phyloP scores from a whole-genome alignment of 2,797 vertebrate species.

The Lagocephalus sceleratus region DNA sequence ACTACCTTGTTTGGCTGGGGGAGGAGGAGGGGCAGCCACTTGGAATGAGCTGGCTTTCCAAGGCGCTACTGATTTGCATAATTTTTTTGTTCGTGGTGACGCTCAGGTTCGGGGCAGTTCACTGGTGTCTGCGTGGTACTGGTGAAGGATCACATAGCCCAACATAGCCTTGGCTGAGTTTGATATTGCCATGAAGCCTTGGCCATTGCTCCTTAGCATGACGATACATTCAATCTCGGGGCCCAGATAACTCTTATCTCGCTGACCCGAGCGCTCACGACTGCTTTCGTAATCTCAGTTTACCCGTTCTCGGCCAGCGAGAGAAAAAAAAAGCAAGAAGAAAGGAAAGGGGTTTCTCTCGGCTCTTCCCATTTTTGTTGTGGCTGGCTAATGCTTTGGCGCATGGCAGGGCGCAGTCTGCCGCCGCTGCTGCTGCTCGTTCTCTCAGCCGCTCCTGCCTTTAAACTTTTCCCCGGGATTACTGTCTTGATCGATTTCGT shows the following conservation, averaged over 20 bases:
- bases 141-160: slow-evolving; percentile 74
- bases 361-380: slow-evolving; percentile 73
- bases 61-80: slow-evolving; percentile 92
- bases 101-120: slow-evolving; percentile 85
- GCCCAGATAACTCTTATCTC: slow-evolving; percentile 80
- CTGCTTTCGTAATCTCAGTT: slow-evolving; percentile 78
- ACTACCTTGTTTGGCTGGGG: slow-evolving; percentile 60
- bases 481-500: slow-evolving; percentile 81
- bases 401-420: slow-evolving; percentile 65
- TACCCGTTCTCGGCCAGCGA: slow-evolving; percentile 75
- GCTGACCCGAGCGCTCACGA: slow-evolving; percentile 70
- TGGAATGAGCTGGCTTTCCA: slow-evolving; percentile 73
- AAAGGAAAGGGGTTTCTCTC: slow-evolving; percentile 62
- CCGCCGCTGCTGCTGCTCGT: slow-evolving; percentile 18
- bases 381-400: slow-evolving; percentile 67
- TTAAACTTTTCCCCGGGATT: slow-evolving; percentile 76
- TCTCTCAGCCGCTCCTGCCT: slow-evolving; percentile 26
- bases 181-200: slow-evolving; percentile 86
- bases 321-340: slow-evolving; percentile 40
- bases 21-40: slow-evolving; percentile 67
- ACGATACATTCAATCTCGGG: slow-evolving; percentile 70
- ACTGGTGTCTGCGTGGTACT: slow-evolving; percentile 76
- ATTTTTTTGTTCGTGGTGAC: slow-evolving; percentile 95
- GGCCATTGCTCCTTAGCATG: slow-evolving; percentile 76
- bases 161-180: slow-evolving; percentile 72